Conservation (phyloP, 1,140 invertebrate genomes). For the Saccostrea cuccullata region DNA sequence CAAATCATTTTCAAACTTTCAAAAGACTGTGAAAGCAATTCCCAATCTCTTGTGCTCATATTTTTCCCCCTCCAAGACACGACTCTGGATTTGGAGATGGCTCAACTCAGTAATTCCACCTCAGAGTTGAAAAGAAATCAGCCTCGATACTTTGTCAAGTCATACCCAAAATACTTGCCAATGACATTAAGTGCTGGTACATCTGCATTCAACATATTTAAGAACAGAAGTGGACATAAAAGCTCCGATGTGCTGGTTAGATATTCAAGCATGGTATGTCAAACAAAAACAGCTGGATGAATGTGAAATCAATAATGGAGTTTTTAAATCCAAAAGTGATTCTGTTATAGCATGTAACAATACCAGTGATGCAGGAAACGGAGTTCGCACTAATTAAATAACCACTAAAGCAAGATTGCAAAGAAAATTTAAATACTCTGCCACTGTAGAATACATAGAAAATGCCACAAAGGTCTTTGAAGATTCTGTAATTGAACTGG, state of each 20-base stretch:
- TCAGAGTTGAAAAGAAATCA: neutral
- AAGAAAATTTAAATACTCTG: neutral
- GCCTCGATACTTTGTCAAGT: neutral
- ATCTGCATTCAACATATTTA: neutral
- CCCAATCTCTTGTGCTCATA: neutral
- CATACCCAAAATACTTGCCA: neutral
- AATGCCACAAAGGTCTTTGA: neutral
- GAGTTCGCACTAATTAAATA: neutral
- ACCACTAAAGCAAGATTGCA: neutral
- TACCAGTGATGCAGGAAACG: neutral
- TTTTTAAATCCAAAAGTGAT: slow-evolving; percentile 15
- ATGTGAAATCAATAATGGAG: neutral
- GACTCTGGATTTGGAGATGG: slow-evolving; percentile 3
- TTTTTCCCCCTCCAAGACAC: neutral
- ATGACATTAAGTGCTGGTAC: neutral
- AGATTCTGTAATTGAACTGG: neutral
- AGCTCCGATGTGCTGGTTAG: slow-evolving; percentile 48
- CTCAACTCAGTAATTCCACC: neutral
- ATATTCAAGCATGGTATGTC: slow-evolving; percentile 50
- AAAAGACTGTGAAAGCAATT: neutral
- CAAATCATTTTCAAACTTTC: neutral
- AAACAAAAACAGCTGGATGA: neutral
- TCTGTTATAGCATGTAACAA: neutral
- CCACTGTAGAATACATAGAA: slow-evolving; percentile 16
- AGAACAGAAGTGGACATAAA: slow-evolving; percentile 29